These are phyloP conservation scores for Ectemnius continuus DNA, from an alignment of 2,888 invertebrate species.

Conservation along the genomic window DNA sequence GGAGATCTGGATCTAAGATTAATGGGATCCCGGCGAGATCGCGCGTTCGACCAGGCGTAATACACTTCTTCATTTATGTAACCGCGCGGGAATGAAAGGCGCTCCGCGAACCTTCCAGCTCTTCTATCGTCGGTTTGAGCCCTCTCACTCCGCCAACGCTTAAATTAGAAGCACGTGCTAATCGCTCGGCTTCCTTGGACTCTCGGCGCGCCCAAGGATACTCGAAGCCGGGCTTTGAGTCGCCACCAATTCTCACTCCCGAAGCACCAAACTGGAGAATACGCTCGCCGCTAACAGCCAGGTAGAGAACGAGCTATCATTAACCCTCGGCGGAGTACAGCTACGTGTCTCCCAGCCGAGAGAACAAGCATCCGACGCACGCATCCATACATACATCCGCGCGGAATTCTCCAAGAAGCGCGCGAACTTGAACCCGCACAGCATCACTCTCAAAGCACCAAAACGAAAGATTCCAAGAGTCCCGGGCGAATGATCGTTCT, in stretches of 20 bases:
- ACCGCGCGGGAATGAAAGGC: slow-evolving; percentile 17
- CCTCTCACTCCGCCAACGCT: too few relatives aligned
- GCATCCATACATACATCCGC: not conserved
- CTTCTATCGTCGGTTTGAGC: too few relatives aligned
- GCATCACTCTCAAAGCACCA: slow-evolving; percentile 38
- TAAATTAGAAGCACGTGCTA: slow-evolving; percentile 35
- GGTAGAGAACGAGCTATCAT: slow-evolving; percentile 38
- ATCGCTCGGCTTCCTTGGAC: slow-evolving; percentile 31
- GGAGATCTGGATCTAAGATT: slow-evolving; percentile 31
- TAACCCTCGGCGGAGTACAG: slow-evolving; percentile 7
- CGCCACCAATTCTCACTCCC: slow-evolving; percentile 57
- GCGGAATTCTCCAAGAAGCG: slow-evolving; percentile 23
- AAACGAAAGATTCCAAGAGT: slow-evolving; percentile 15
- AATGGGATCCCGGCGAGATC: slow-evolving; percentile 32
- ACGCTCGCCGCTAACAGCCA: slow-evolving; percentile 22
- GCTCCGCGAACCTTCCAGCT: slow-evolving; percentile 41
- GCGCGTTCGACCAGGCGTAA: slow-evolving; percentile 10
- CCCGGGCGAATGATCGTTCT: slow-evolving; percentile 3
- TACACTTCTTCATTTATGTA: slow-evolving; percentile 31
- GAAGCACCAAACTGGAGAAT: slow-evolving; percentile 44
- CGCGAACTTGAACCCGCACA: slow-evolving; percentile 26
- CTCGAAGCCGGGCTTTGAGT: slow-evolving; percentile 36
- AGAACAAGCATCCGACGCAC: not conserved
- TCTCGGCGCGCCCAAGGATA: slow-evolving; percentile 8
- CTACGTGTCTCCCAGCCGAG: slow-evolving; percentile 1